phyloP scores from a whole-genome alignment of 1,140 invertebrate species.

The Idris sp. region DNA sequence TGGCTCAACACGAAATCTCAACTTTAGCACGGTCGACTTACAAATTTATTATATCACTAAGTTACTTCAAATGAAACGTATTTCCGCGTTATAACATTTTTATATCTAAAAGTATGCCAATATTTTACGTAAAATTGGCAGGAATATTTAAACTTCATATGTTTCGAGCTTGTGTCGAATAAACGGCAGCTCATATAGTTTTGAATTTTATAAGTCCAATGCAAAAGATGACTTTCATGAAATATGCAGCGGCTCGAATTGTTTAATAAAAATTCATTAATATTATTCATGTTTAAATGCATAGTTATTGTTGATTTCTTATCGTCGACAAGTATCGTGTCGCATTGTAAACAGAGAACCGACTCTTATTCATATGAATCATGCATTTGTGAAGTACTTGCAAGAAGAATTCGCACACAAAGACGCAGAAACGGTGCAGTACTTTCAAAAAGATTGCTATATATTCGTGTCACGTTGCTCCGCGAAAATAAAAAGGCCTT shows the following conservation, averaged over 20 bases:
- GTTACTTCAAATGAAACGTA: slow-evolving; percentile 14
- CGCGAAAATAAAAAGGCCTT: slow-evolving; percentile 65
- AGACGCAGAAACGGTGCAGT: slow-evolving; percentile 35
- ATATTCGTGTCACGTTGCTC: slow-evolving; percentile 75
- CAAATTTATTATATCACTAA: slow-evolving; percentile 16
- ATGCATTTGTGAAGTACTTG: slow-evolving; percentile 47
- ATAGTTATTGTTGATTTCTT: slow-evolving; percentile 38
- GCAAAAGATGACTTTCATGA: too few species aligned
- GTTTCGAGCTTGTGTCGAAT: slow-evolving; percentile 10
- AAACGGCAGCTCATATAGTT: slow-evolving; percentile 10
- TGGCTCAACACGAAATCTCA: too few species aligned
- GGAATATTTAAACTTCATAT: slow-evolving; percentile 34
- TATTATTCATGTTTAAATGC: slow-evolving; percentile 25
- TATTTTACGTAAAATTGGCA: slow-evolving; percentile 35
- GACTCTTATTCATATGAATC: slow-evolving; percentile 45
- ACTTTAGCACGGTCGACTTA: too few species aligned
- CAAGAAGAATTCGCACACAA: slow-evolving; percentile 13
- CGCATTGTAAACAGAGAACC: slow-evolving; percentile 28
- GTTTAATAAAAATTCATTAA: slow-evolving; percentile 39
- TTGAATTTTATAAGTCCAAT: slow-evolving; percentile 15
- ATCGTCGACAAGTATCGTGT: slow-evolving; percentile 6
- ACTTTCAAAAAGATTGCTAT: slow-evolving; percentile 64
- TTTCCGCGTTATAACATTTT: slow-evolving; percentile 17
- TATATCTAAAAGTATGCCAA: slow-evolving; percentile 13
- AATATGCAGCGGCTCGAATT: too few species aligned